phyloP scores from a whole-genome alignment of 2,888 invertebrate species.

The Silvanus unidentatus region DNA sequence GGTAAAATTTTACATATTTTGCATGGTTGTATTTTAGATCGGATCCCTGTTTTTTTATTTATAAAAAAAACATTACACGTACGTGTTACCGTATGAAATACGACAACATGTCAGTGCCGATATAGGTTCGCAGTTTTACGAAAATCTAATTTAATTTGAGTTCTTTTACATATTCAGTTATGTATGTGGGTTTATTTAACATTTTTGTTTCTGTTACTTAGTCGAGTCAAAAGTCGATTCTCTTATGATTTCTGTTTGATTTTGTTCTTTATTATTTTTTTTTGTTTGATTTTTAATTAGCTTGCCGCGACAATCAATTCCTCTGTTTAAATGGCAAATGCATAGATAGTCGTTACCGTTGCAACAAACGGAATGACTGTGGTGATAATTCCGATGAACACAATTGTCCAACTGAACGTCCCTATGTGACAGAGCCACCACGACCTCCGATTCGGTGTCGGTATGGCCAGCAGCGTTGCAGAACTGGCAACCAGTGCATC shows the following conservation, averaged over 20 bases:
- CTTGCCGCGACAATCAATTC: slow-evolving; percentile 61
- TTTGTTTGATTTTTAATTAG: slow-evolving; percentile 43
- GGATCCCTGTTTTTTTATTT: no score
- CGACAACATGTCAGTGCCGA: no score
- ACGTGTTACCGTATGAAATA: no score
- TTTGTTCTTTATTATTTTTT: slow-evolving; percentile 5
- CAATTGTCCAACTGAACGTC: slow-evolving; percentile 50
- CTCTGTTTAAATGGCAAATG: slow-evolving; percentile 58
- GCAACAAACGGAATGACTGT: slow-evolving; percentile 59
- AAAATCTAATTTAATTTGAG: no score
- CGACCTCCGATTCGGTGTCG: slow-evolving; percentile 36
- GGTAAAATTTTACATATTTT: slow-evolving; percentile 2
- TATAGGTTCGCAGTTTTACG: no score
- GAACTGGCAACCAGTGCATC: slow-evolving; percentile 51
- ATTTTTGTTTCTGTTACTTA: no score
- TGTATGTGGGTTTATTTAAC: no score
- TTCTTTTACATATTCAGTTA: no score
- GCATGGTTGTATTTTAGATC: slow-evolving; percentile 5
- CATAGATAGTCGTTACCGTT: slow-evolving; percentile 51
- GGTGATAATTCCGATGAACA: slow-evolving; percentile 53
- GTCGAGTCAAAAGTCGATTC: no score
- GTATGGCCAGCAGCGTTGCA: slow-evolving; percentile 45
- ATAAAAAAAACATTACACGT: no score
- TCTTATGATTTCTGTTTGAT: not conserved
- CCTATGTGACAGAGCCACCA: slow-evolving; percentile 23